Conservation (phyloP, 2,797 vertebrate species). For the Falco biarmicus region DNA sequence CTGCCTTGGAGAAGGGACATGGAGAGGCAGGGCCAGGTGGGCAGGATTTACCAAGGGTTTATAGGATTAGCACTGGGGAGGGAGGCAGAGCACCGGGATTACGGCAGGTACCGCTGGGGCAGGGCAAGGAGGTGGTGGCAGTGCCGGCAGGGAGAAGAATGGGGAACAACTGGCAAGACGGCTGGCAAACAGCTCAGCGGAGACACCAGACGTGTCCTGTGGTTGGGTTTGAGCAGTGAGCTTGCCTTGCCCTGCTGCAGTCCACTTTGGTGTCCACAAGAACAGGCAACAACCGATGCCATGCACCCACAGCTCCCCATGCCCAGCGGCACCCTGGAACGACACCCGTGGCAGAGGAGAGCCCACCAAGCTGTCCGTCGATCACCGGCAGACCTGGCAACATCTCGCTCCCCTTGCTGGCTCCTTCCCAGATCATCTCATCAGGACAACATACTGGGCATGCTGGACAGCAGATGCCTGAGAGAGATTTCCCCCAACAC, state of each 20-base stretch:
- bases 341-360: background rate
- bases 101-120: background rate
- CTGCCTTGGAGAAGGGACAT: background rate
- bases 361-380: background rate
- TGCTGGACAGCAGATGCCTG: background rate
- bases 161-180: accelerated
- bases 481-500: background rate
- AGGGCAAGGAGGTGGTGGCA: background rate
- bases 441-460: background rate
- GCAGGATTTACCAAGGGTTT: constrained; percentile 50
- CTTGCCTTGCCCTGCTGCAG: background rate
- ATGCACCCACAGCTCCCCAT: accelerated
- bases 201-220: background rate
- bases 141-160: background rate
- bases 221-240: background rate
- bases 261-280: background rate
- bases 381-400: background rate
- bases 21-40: background rate
- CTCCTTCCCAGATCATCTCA: background rate
- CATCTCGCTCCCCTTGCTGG: background rate
- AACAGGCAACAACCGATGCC: accelerated
- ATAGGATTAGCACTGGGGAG: constrained; percentile 29
- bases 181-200: background rate
- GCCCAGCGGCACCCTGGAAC: background rate
- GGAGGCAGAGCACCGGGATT: constrained; percentile 19